phyloP scores from a whole-genome alignment of 2,797 vertebrate species.

The Antennarius maculatus region DNA sequence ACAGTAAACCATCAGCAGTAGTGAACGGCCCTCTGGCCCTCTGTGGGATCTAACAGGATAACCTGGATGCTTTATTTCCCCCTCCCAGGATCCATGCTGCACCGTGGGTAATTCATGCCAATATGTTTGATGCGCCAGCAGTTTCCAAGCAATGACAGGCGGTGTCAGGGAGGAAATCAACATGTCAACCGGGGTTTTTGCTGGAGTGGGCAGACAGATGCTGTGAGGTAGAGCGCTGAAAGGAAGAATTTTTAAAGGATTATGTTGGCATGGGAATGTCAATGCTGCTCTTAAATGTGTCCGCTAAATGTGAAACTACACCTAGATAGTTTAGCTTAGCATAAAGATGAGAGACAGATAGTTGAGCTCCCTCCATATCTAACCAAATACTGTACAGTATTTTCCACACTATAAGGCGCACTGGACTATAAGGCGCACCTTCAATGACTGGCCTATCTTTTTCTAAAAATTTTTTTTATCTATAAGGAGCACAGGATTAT shows the following conservation, averaged over 20 bases:
- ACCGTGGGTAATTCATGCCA: conserved; percentile 55
- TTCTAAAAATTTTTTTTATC: no score
- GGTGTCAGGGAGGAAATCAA: conserved; percentile 4
- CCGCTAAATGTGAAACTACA: not conserved
- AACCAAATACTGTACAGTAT: no score
- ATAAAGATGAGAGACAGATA: not conserved
- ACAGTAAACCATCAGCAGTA: conserved; percentile 8
- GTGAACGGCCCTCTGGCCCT: not conserved
- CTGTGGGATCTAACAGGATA: conserved; percentile 40
- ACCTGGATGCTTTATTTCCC: conserved; percentile 37
- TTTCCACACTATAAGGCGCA: no score
- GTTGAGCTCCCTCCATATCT: not conserved
- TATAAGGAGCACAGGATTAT: no score
- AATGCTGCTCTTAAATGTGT: not conserved
- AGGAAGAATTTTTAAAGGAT: conserved; percentile 6
- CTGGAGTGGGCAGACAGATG: not conserved
- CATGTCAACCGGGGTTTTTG: conserved; percentile 1
- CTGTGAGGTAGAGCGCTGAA: conserved; percentile 12
- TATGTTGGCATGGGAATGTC: not conserved
- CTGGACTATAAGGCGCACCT: no score
- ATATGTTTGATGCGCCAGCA: conserved; percentile 46
- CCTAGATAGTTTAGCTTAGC: not conserved
- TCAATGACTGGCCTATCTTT: no score
- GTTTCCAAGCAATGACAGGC: conserved; percentile 43
- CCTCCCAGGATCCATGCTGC: conserved; percentile 42